Evolutionary conservation across 2,113 vertebrate species (phyloP), one percentile per base, ranked within the genome.

Genomic region (Prinia subflava): DNA sequence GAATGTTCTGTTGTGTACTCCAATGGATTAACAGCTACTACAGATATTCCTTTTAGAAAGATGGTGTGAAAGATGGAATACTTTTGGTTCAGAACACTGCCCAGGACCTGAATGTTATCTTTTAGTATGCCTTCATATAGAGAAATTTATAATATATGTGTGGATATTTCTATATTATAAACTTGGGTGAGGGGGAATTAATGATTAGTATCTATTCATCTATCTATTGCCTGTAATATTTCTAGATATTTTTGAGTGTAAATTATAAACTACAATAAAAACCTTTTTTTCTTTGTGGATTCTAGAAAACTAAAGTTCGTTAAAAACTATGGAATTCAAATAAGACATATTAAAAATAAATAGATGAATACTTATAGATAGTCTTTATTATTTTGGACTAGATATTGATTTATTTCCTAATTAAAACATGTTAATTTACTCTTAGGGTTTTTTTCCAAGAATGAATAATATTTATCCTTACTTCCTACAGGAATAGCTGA

Each of bases 71-170:
- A 92, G n/a, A 67, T 20, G 39, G 76, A 95, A 78, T 84, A 41
- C 28, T 97, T 85, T 90, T 57, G 35, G 67, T 94, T 95, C 74
- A 90, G 39, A 93, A 41, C 24, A 65, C 35, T 77, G 37, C 50
- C 92, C 22, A 64, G 75, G 56, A 95, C 91, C 5, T 19, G 23
- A 89, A 87, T 78, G 53, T 87, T 91, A 84, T 85, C 46, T 94
- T 80, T 96, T 86, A 96, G 24, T 55, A 52, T 87, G 37, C 13
- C 95, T 96, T 92, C 42, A 67, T 78, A 81, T 76, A 70, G 65
- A 87, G 46, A 96, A 92, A 87, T 69, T 80, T 69, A 37, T 95
- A 75, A 93, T 97, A 93, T 96, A 75, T 78, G 56, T 96, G 62
- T 81, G 89, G 55, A 65, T 97, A 87, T 80, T 96, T 83, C 52